A percentile compares a stretch with the other conserved stretches of the same genome.
Conservation (phyloP, 2,888 invertebrate genomes). For the Sussaba pulchella region DNA sequence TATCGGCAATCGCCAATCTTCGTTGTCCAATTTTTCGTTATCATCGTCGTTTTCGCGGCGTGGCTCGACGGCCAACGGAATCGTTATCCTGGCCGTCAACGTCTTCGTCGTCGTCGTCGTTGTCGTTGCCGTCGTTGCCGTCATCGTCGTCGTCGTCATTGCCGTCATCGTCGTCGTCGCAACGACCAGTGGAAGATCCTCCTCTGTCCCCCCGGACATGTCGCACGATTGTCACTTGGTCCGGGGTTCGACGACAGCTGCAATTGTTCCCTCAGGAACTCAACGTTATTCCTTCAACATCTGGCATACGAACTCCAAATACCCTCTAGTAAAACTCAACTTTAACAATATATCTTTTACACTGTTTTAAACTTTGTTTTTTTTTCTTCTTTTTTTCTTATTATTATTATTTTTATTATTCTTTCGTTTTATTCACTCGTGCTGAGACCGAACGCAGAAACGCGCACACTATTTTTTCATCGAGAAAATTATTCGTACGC, state of each 20-base stretch:
- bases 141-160: constrained; percentile 67
- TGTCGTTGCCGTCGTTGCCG: constrained; percentile 83
- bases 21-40: constrained; percentile 69
- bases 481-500: not conserved
- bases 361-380: constrained; percentile 7
- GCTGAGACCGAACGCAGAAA: constrained; percentile 21
- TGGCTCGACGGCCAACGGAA: constrained; percentile 29
- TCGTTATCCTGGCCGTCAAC: constrained; percentile 82
- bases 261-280: constrained; percentile 17
- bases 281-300: not conserved
- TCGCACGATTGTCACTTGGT: constrained; percentile 37
- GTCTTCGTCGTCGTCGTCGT: constrained; percentile 60
- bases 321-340: constrained; percentile 1
- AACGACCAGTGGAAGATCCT: constrained; percentile 74
- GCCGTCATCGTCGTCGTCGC: constrained; percentile 59
- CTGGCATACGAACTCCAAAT: not conserved
- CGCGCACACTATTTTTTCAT: constrained; percentile 28
- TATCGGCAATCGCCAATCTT: constrained; percentile 89
- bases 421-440: not conserved
- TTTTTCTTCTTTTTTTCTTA: not conserved
- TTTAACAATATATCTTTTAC: not conserved
- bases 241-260: constrained; percentile 23
- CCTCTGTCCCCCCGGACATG: constrained; percentile 47
- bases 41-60: constrained; percentile 54
- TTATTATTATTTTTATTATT: not conserved